phyloP scores from a whole-genome alignment of 2,113 vertebrate genomes.

The Ahaetulla prasina region DNA sequence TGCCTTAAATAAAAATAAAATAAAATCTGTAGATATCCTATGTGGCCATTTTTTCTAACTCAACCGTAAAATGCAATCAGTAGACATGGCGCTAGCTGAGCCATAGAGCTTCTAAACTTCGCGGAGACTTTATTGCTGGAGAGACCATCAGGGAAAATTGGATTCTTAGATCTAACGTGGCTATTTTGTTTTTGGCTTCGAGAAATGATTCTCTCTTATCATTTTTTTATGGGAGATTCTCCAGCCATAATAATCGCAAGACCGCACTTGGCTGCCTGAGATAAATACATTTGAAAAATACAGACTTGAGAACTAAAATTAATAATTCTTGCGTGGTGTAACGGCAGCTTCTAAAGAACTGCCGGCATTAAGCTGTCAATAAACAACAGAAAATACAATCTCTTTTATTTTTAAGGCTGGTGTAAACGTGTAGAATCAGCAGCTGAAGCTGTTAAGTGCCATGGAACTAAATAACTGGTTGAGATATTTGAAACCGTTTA shows the following conservation, averaged over 20 bases:
- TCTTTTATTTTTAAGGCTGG: not conserved
- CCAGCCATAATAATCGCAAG: not conserved
- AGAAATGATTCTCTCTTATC: not conserved
- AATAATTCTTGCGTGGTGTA: not conserved
- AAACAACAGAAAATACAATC: too few species aligned
- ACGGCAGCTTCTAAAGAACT: not conserved
- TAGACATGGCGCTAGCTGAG: not conserved
- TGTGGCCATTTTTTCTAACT: not conserved
- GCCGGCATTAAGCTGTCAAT: not conserved
- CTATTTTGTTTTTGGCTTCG: not conserved
- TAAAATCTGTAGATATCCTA: not conserved
- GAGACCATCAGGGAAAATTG: not conserved
- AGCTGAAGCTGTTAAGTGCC: not conserved
- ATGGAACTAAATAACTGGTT: not conserved
- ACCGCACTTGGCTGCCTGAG: not conserved
- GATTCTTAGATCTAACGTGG: not conserved
- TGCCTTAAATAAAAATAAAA: not conserved
- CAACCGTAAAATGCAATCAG: not conserved
- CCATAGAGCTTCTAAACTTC: not conserved
- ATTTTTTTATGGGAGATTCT: not conserved
- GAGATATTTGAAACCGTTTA: not conserved
- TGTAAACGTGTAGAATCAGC: not conserved
- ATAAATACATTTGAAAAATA: not conserved
- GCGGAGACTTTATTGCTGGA: not conserved
- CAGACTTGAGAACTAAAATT: not conserved